phyloP scores from a whole-genome alignment of 2,113 vertebrate species.

The Carassius gibelio region DNA sequence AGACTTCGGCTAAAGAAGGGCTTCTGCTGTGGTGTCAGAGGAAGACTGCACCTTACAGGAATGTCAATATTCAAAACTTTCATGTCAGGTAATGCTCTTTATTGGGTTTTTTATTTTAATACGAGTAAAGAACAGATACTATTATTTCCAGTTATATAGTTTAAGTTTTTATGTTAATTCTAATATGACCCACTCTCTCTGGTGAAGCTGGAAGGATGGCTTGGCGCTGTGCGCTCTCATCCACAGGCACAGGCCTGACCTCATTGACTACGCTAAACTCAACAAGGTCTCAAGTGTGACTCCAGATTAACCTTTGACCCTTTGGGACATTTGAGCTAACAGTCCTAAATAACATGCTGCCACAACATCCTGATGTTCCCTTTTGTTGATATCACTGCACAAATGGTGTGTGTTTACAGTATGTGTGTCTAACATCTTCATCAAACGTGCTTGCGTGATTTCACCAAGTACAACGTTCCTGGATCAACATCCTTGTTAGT shows the following conservation, averaged over 20 bases:
- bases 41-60: constrained; percentile 97
- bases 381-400: not conserved
- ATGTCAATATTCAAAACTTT: constrained; percentile 99
- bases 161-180: not conserved
- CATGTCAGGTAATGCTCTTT: constrained; percentile 84
- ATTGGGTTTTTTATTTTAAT: not conserved
- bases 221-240: constrained; percentile 99
- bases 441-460: no score
- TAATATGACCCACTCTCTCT: constrained; percentile 65
- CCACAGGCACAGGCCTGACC: constrained; percentile 98
- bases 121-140: not conserved
- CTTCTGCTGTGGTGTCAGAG: constrained; percentile 97
- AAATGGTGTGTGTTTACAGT: not conserved
- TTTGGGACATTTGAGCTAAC: constrained; percentile 10
- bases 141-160: not conserved
- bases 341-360: not conserved
- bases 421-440: constrained; percentile 2
- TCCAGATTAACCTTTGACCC: constrained; percentile 48
- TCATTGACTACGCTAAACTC: constrained; percentile 99
- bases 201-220: constrained; percentile 98
- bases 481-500: no score
- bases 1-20: constrained; percentile 98
- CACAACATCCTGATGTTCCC: not conserved
- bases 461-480: no score
- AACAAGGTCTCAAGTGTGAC: constrained; percentile 89